These are phyloP conservation scores for Panthera leo DNA, from an alignment of 2,113 vertebrate species.

Conservation along the genomic window DNA sequence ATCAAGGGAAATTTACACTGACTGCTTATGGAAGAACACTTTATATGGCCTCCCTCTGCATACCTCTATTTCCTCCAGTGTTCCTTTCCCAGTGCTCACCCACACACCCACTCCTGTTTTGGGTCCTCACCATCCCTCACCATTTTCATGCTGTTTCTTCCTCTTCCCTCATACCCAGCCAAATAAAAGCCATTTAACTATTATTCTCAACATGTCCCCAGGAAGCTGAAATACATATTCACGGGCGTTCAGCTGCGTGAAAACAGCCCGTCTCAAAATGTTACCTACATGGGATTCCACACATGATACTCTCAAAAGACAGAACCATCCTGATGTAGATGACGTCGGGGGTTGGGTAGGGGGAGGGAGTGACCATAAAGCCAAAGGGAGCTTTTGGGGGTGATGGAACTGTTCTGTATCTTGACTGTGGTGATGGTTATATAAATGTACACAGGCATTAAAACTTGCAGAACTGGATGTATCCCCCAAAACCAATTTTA, in stretches of 20 bases:
- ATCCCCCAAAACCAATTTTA: neutral
- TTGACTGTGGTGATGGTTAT: neutral
- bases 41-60: too few relatives aligned
- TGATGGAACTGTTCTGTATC: neutral
- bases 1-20: neutral
- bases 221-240: slow-evolving; percentile 28
- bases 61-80: rapidly evolving
- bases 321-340: neutral
- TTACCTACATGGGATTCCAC: neutral
- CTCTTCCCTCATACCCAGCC: neutral
- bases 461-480: neutral
- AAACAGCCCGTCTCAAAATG: slow-evolving; percentile 13
- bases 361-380: neutral
- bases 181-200: slow-evolving; percentile 31
- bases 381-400: neutral
- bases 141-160: neutral
- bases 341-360: rapidly evolving
- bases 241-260: neutral
- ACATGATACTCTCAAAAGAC: neutral
- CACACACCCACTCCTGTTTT: neutral
- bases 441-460: neutral
- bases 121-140: neutral
- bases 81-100: neutral
- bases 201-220: neutral
- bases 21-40: neutral